These are phyloP conservation scores for Tetramorium alpestre DNA, from an alignment of 1,140 invertebrate species.

Conservation along the genomic window DNA sequence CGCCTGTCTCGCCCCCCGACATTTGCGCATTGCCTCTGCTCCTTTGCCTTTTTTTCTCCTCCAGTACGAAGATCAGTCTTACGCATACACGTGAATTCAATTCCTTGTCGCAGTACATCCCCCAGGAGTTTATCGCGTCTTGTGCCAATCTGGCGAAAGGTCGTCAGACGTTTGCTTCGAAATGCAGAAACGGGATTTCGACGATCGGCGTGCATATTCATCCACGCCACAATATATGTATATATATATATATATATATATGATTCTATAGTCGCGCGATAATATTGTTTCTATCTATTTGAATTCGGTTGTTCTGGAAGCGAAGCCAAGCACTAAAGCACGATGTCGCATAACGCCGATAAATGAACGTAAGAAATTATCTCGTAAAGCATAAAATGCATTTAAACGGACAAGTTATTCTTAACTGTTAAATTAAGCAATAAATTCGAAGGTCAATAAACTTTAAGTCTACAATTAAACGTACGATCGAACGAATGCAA, in stretches of 20 bases:
- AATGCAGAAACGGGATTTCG: not conserved
- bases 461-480: not conserved
- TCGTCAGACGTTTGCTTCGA: slow-evolving; percentile 31
- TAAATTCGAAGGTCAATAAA: not conserved
- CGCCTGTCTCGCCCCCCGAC: slow-evolving; percentile 64
- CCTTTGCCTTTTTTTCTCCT: not conserved
- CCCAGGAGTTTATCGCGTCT: slow-evolving; percentile 80
- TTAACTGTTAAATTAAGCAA: not conserved
- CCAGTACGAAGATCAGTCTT: slow-evolving; percentile 43
- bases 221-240: not conserved
- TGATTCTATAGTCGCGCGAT: slow-evolving; percentile 8
- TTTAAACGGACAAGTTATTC: not conserved
- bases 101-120: slow-evolving; percentile 75
- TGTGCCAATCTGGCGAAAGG: slow-evolving; percentile 78
- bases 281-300: slow-evolving; percentile 47
- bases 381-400: not conserved
- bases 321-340: not conserved
- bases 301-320: slow-evolving; percentile 14
- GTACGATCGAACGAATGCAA: not conserved
- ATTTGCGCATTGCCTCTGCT: slow-evolving; percentile 42
- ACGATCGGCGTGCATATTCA: slow-evolving; percentile 46
- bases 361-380: not conserved
- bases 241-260: slow-evolving; percentile 11
- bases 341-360: not conserved
- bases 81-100: slow-evolving; percentile 81